Evolutionary conservation across 2,888 invertebrate genomes (phyloP).

Genomic region (Linyphia triangularis): DNA sequence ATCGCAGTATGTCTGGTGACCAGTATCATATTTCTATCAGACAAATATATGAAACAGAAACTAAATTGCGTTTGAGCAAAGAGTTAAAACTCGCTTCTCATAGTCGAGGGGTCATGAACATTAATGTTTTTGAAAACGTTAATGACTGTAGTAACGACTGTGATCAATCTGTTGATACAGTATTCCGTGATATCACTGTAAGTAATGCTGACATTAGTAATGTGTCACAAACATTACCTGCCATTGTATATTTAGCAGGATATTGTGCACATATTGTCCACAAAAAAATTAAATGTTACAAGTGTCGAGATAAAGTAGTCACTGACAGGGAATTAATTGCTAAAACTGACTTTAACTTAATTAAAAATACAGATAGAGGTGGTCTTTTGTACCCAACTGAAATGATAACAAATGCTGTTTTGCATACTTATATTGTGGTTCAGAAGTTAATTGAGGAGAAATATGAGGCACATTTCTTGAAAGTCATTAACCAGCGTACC

Average conservation of each 20-base stretch:
- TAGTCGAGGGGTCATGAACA: neutral
- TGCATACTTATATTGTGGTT: neutral
- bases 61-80: neutral
- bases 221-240: neutral
- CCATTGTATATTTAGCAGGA: neutral
- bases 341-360: neutral
- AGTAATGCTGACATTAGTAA: neutral
- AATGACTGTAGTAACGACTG: neutral
- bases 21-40: constrained; percentile 10
- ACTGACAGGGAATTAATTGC: neutral
- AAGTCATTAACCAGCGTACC: neutral
- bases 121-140: neutral
- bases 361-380: neutral
- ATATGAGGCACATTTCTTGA: neutral
- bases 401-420: neutral
- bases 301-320: neutral
- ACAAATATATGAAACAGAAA: constrained; percentile 13
- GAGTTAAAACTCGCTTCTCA: constrained; percentile 9
- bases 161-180: neutral
- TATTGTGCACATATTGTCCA: neutral
- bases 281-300: neutral
- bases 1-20: constrained; percentile 14
- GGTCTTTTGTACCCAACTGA: neutral
- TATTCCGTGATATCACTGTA: neutral
- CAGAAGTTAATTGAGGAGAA: neutral